Evolutionary conservation across 2,113 vertebrate genomes (phyloP).

Genomic region (Phyllostomus discolor): DNA sequence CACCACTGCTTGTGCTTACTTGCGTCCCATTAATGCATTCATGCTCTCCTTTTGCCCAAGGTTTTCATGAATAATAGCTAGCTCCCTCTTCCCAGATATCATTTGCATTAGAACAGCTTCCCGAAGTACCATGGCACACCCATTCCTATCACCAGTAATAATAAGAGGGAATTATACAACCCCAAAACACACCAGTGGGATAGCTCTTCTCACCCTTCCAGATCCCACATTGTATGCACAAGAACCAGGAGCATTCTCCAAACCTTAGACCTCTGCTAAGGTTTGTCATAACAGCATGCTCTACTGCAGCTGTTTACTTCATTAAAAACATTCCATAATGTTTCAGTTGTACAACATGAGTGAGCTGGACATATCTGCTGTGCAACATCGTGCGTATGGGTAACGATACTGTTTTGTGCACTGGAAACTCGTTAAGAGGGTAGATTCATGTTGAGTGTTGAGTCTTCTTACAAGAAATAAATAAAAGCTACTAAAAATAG

Average conservation of each 20-base stretch:
- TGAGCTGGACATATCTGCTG: neutral
- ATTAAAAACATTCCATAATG: neutral
- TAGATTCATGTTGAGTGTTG: too few relatives aligned
- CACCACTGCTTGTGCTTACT: neutral
- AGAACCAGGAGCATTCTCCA: neutral
- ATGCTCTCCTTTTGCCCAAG: neutral
- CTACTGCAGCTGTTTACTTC: accelerated
- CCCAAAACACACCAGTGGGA: neutral
- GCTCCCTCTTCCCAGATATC: conserved; percentile 3
- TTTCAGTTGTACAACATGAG: neutral
- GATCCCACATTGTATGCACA: accelerated
- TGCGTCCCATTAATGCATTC: neutral
- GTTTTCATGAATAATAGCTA: conserved; percentile 19
- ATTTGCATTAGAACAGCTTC: conserved; percentile 34
- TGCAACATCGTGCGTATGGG: neutral
- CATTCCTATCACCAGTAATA: conserved; percentile 21
- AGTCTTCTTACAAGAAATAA: neutral
- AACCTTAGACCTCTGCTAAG: neutral
- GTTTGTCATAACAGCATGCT: neutral
- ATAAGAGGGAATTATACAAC: neutral
- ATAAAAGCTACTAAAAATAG: neutral
- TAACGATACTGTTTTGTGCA: neutral
- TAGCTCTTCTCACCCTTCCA: neutral
- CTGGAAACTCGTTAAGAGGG: neutral
- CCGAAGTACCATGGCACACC: neutral